phyloP scores from a whole-genome alignment of 2,113 vertebrate genomes.

The Ptyas mucosa region DNA sequence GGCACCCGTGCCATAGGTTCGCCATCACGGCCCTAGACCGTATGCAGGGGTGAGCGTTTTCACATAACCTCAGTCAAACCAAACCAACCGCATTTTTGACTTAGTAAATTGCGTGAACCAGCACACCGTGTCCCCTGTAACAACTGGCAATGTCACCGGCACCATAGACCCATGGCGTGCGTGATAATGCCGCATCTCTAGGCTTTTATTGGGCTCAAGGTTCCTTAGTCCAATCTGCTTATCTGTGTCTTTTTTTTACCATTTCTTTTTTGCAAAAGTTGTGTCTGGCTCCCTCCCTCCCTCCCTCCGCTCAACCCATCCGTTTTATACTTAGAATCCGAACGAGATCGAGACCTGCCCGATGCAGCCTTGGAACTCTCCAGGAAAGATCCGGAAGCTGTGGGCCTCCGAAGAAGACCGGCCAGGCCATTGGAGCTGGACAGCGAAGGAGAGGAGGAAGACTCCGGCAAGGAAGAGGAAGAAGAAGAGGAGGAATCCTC shows the following conservation, averaged over 20 bases:
- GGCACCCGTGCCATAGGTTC: no score
- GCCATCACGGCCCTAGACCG: not conserved
- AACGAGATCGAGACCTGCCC: conserved; percentile 70
- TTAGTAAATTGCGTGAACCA: not conserved
- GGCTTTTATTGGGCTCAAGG: not conserved
- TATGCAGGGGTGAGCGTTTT: not conserved
- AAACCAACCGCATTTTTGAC: not conserved
- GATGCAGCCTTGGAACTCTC: conserved; percentile 78
- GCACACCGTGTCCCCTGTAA: no score
- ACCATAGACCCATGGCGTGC: accelerated
- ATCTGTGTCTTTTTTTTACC: not conserved
- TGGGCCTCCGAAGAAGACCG: conserved; percentile 76
- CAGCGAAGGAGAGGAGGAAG: conserved; percentile 94
- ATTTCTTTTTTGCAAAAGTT: not conserved
- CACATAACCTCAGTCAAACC: not conserved
- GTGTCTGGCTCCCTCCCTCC: not conserved
- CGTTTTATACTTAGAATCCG: conserved; percentile 60
- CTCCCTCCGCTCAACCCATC: not conserved
- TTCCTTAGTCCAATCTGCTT: not conserved
- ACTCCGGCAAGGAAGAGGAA: conserved; percentile 77
- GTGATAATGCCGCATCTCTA: not conserved
- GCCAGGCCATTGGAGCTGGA: conserved; percentile 86
- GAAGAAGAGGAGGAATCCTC: conserved; percentile 72
- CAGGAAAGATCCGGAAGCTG: conserved; percentile 79
- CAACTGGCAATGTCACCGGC: not conserved